Conservation (phyloP, 2,888 invertebrate species). For the Agrotis exclamationis region DNA sequence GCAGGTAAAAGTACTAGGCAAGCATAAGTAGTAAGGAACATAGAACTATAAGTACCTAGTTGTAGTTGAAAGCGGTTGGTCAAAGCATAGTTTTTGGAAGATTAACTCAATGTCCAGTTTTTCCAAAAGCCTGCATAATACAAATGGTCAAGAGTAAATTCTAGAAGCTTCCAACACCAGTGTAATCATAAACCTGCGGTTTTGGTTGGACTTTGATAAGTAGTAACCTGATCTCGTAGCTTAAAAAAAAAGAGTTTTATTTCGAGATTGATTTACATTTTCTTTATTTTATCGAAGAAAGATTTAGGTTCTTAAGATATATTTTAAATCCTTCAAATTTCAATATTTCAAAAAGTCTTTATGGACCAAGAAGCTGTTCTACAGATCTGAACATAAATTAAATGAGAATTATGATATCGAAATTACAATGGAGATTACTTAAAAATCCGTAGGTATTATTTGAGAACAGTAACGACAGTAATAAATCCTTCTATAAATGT, state of each 20-base stretch:
- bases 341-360: constrained; percentile 5
- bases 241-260: not conserved
- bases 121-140: not conserved
- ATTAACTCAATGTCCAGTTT: not conserved
- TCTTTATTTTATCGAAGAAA: not conserved
- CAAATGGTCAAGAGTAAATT: not conserved
- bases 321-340: not conserved
- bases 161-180: not conserved
- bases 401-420: constrained; percentile 14
- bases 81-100: not conserved
- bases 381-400: not conserved
- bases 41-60: no score
- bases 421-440: constrained; percentile 2
- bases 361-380: not conserved
- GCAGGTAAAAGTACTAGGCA: constrained; percentile 10
- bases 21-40: not conserved
- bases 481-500: constrained; percentile 32
- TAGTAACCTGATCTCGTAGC: no score
- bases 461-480: constrained; percentile 22
- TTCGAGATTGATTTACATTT: not conserved
- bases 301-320: not conserved
- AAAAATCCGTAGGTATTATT: constrained; percentile 23
- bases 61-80: no score
- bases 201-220: no score
- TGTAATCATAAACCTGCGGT: not conserved